Percentiles rank a stretch among this genome's conserved stretches.
Evolutionary conservation across 2,113 vertebrate genomes (phyloP).

Genomic region (Hipposideros armiger): DNA sequence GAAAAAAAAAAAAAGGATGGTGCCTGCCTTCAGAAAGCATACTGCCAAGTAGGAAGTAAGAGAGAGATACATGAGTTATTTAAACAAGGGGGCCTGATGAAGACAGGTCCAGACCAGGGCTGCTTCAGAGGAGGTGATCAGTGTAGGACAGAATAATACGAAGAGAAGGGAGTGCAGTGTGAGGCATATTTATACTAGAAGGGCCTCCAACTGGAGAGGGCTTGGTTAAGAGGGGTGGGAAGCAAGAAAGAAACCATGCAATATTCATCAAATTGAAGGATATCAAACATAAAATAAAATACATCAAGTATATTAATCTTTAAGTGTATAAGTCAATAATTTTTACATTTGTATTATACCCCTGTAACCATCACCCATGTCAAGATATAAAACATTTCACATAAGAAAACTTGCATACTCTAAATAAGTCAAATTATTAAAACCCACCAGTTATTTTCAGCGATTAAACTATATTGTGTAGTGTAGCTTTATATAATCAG

Average conservation of each 20-base stretch:
- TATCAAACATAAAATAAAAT: not conserved
- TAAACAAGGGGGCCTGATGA: not conserved
- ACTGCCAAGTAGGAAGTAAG: not conserved
- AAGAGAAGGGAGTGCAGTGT: not conserved
- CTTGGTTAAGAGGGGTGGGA: not conserved
- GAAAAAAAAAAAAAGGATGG: not conserved
- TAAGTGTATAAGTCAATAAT: not conserved
- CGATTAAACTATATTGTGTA: not conserved
- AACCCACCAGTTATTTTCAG: not conserved
- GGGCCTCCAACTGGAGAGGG: not conserved
- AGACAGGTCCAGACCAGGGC: not conserved
- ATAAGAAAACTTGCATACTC: not conserved
- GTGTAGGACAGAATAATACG: accelerated
- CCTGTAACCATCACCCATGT: not conserved
- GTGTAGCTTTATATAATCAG: not conserved
- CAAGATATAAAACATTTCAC: not conserved
- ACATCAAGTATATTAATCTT: not conserved
- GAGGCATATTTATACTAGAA: not conserved
- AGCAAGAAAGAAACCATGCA: not conserved
- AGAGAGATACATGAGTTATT: not conserved
- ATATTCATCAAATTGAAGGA: not conserved
- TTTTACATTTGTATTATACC: not conserved
- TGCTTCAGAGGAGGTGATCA: not conserved
- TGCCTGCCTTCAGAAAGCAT: not conserved
- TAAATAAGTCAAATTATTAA: not conserved